phyloP scores from a whole-genome alignment of 2,888 invertebrate genomes.

The Leptodirus hochenwartii region DNA sequence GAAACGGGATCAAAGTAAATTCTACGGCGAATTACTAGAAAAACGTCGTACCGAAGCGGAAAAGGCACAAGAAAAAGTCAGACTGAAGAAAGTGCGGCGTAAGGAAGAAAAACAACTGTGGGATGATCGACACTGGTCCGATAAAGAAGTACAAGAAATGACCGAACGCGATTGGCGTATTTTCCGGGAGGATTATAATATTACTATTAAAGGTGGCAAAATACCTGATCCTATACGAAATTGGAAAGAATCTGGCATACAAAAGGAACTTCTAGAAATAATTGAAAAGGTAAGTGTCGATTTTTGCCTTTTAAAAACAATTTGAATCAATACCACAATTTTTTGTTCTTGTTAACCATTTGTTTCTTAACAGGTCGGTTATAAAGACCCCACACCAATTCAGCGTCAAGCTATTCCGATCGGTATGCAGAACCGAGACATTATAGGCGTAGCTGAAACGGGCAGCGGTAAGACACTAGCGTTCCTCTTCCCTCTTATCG shows the following conservation, averaged over 20 bases:
- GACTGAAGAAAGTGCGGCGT: conserved; percentile 79
- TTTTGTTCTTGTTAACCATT: too few species aligned
- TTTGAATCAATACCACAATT: too few species aligned
- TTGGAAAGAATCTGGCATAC: conserved; percentile 90
- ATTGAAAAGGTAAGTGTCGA: conserved; percentile 88
- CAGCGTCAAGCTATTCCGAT: conserved; percentile 99
- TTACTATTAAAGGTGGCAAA: conserved; percentile 91
- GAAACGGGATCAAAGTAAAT: conserved; percentile 89
- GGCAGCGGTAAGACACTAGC: conserved; percentile 95
- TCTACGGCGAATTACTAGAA: conserved; percentile 90
- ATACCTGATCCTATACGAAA: conserved; percentile 91
- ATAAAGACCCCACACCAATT: conserved; percentile 97
- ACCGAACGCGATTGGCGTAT: conserved; percentile 99
- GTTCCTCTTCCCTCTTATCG: conserved; percentile 88
- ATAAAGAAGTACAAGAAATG: conserved; percentile 89
- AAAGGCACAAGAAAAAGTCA: conserved; percentile 87
- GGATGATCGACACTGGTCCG: conserved; percentile 99
- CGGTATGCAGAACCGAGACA: conserved; percentile 84
- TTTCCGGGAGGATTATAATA: conserved; percentile 97
- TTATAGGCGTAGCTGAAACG: conserved; percentile 98
- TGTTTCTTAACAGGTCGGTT: too few species aligned
- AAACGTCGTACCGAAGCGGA: conserved; percentile 90
- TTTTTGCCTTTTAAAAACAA: too few species aligned
- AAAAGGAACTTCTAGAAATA: conserved; percentile 79
- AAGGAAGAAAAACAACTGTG: conserved; percentile 97